Base-by-base conservation (phyloP, 2,113 vertebrate species). In the Dipodomys spectabilis region DNA sequence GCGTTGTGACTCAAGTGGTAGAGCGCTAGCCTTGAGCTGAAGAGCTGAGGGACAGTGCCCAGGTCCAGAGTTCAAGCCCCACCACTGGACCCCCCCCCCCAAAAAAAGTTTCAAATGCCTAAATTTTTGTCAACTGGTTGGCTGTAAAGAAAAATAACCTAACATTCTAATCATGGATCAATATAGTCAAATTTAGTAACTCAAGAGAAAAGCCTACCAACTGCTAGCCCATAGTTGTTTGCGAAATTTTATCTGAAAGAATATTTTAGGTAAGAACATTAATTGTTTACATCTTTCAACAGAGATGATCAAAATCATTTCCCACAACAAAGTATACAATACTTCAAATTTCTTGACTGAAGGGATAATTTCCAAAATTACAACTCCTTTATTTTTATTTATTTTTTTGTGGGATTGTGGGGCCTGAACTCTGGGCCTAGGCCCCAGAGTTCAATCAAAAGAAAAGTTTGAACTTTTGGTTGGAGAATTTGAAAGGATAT, bases 281-380 rank as follows among this genome's bases (percentile, higher is more conserved):
- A 60, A 18, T 18, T 60, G 57, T 11, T 39, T 39, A 28, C 44
- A 73, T 77, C 28, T 12, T 92, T 91, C 65, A 82, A n/a, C 5
- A 67, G 49, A 82, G 16, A 78, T 80, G 13, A 82, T 71, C 39
- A 92, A 85, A 93, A 87, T 81, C 1, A 78, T 32, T 69, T 95
- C 67, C n/a, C 72, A 75, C 19, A 81, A 91, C 77, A 79, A 79
- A 82, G 7, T 39, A 65, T 65, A 27, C 2, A 82, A 69, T 30
- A 30, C 18, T 64, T 20, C 18, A 64, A 64, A 64, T 18, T 81
- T 79, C 82, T 90, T 72, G 62, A 71, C 28, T 73, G 39, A 92
- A 94, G 9, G 44, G 32, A n/a, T 71, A 79, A 22, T 88, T 95
- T 92, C 80, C 35, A 82, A 94, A 91, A 93, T 79, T 28, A 82